phyloP scores from a whole-genome alignment of 2,797 vertebrate genomes.

The Vipera latastei region DNA sequence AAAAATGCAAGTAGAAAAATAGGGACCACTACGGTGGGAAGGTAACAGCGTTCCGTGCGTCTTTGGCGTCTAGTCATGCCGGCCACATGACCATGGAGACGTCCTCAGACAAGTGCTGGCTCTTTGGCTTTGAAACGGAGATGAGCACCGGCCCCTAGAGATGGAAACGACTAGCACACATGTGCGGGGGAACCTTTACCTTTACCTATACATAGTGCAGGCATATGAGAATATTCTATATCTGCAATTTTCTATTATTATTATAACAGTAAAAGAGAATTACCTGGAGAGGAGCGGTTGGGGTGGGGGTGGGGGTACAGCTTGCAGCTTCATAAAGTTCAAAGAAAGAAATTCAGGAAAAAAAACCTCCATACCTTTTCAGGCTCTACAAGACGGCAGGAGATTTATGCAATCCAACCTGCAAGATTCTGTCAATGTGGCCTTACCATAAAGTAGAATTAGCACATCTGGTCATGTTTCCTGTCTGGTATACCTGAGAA shows the following conservation, averaged over 20 bases:
- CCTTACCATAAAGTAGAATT: not conserved
- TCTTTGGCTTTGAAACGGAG: no score
- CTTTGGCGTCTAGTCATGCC: no score
- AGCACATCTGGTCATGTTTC: not conserved
- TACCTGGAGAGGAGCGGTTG: not conserved
- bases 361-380: not conserved
- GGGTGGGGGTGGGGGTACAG: not conserved
- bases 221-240: not conserved
- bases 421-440: not conserved
- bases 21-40: no score
- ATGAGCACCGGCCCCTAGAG: no score
- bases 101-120: no score
- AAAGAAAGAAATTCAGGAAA: not conserved
- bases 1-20: no score
- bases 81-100: no score
- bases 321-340: not conserved
- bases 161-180: no score
- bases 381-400: not conserved
- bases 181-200: no score
- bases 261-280: not conserved
- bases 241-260: not conserved
- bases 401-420: not conserved
- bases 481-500: not conserved
- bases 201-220: not conserved
- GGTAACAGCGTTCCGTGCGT: no score